Evolutionary conservation across 2,113 vertebrate genomes (phyloP).

Genomic region (Hippocampus zosterae): DNA sequence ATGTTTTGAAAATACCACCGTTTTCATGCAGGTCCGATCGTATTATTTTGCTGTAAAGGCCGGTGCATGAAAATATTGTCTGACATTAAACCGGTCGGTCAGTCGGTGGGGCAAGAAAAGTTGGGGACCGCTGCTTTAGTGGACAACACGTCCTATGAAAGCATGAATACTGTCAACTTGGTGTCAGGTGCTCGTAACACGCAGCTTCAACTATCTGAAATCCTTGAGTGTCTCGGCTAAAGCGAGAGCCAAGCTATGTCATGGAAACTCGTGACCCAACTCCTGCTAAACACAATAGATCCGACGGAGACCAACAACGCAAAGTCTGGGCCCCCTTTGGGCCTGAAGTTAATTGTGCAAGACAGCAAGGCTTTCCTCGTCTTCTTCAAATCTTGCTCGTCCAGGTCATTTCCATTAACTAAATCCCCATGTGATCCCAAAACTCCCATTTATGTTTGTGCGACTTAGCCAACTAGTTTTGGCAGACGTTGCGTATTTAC

Average conservation of each 20-base stretch:
- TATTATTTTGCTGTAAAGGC: too few species aligned
- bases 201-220: constrained; percentile 36
- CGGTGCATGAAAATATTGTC: too few species aligned
- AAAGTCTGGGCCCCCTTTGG: constrained; percentile 7
- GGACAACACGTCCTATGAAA: too few species aligned
- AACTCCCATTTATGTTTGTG: constrained; percentile 22
- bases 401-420: constrained; percentile 15
- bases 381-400: not conserved
- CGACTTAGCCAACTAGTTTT: constrained; percentile 26
- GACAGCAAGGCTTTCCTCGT: constrained; percentile 5
- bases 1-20: too few species aligned
- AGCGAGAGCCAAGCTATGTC: constrained; percentile 42
- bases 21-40: too few species aligned
- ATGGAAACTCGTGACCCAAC: constrained; percentile 55
- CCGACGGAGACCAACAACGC: constrained; percentile 19
- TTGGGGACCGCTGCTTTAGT: too few species aligned
- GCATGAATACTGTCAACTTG: too few species aligned
- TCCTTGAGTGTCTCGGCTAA: constrained; percentile 31
- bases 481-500: constrained; percentile 24
- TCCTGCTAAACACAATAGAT: constrained; percentile 56
- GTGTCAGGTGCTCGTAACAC: constrained; percentile 16
- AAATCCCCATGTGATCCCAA: constrained; percentile 22
- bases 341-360: not conserved
- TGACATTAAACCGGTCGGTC: too few species aligned
- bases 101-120: too few species aligned